Percentiles rank a stretch among this genome's conserved stretches.
phyloP scores from a whole-genome alignment of 2,888 invertebrate genomes.

The Campoplex nolae region DNA sequence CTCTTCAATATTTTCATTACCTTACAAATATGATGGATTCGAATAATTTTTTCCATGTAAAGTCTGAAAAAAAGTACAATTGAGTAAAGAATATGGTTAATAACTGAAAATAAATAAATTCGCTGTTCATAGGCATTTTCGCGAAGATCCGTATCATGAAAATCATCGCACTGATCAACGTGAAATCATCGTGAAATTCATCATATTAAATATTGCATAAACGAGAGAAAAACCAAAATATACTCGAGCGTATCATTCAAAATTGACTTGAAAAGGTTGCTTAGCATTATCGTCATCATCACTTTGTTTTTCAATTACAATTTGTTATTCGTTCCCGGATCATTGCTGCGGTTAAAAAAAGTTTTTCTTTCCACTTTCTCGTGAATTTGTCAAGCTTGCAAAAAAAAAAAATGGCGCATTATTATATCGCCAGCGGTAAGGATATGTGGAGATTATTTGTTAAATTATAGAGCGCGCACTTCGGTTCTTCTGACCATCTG shows the following conservation, averaged over 20 bases:
- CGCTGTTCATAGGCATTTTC: background rate
- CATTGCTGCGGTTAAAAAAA: background rate
- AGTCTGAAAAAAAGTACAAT: background rate
- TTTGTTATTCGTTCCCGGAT: background rate
- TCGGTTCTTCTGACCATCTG: background rate
- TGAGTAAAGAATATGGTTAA: background rate
- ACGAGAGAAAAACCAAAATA: background rate
- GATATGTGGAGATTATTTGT: conserved; percentile 28
- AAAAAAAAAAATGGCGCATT: conserved; percentile 22
- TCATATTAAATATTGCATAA: too few species aligned
- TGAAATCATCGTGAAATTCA: too few species aligned
- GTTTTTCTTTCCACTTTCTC: background rate
- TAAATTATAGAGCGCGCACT: background rate
- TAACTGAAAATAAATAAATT: background rate
- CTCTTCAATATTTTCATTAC: too few species aligned
- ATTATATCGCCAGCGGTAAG: conserved; percentile 29
- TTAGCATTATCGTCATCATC: background rate
- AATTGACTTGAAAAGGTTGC: too few species aligned
- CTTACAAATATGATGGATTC: too few species aligned
- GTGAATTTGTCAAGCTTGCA: conserved; percentile 23
- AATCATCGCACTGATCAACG: background rate
- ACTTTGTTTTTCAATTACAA: background rate
- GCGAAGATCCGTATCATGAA: background rate
- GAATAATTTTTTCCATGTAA: too few species aligned
- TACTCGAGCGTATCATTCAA: too few species aligned